Base-by-base conservation (phyloP, 2,113 vertebrate species). In the Menura novaehollandiae region DNA sequence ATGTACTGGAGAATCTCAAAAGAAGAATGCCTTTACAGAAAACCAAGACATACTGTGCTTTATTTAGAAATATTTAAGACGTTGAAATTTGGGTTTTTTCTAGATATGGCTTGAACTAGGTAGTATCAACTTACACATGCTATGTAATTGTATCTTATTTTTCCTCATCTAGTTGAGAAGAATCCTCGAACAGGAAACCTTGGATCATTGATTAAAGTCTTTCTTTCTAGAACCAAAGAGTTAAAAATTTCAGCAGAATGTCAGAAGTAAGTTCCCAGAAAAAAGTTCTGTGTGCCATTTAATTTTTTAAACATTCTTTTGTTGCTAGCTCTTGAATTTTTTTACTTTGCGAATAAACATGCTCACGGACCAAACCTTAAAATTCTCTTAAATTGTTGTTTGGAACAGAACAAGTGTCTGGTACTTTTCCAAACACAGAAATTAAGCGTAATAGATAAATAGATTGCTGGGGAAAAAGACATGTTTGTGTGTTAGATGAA, bases 181-280 rank as follows among this genome's bases (percentile, higher is more conserved):
- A 99, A 99, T 98, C 99, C 99, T 85, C 99, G 98, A 91, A 99
- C 99, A 7, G 99, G 99, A 94, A 99, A 99, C 97, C 99, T 99
- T 68, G 98, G 98, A 10, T 98, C 99, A 0, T 96, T 99, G 86
- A 98, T 99, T 89, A 99, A 98, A 97, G 98, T 99, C 96, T 99
- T 99, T 97, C 98, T 99, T 92, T 98, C 98, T 85, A 98, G 99
- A 99, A 99, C 99, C 97, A 99, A 99, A 98, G 99, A 99, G 93
- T 97, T 99, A 95, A 99, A 99, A 97, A 99, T 99, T 94, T 99
- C 99, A 8, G 99, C 99, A 89, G 99, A 99, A 98, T 99, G 99
- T 96, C 98, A 99, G 97, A 99, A 99, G 99, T 99, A 98, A 99
- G 99, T 98, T 94, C 62, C 51, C 15, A 33, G 3, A 46, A 62